Evolutionary conservation across 2,797 vertebrate species (phyloP).

Genomic region (Rhadinocentrus ornatus): DNA sequence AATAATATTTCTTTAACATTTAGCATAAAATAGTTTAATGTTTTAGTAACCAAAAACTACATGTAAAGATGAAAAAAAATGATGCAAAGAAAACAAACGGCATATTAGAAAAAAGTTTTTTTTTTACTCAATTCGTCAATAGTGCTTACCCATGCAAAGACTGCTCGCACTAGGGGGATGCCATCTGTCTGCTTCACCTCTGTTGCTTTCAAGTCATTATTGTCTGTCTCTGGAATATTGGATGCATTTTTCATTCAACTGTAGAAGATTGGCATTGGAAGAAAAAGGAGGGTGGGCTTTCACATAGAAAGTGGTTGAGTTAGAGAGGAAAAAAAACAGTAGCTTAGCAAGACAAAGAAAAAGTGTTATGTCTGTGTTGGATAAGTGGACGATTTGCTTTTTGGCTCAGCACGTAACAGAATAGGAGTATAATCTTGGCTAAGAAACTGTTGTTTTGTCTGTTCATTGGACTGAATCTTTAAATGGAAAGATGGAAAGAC

Average conservation of each 20-base stretch:
- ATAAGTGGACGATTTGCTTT: conserved; percentile 44
- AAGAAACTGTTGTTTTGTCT: conserved; percentile 57
- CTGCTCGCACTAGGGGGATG: conserved; percentile 70
- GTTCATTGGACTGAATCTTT: conserved; percentile 39
- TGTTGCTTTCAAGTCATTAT: conserved; percentile 80
- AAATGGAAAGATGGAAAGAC: conserved; percentile 42
- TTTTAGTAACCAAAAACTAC: conserved; percentile 11
- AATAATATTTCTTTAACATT: not conserved
- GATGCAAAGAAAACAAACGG: conserved; percentile 39
- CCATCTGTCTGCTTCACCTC: conserved; percentile 80
- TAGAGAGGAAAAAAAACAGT: conserved; percentile 23
- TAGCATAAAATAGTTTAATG: not conserved
- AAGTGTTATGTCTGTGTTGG: conserved; percentile 43
- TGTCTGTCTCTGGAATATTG: conserved; percentile 78
- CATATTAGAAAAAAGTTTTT: conserved; percentile 40
- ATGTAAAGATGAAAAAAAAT: conserved; percentile 13
- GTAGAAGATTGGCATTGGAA: conserved; percentile 70
- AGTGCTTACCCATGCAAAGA: conserved; percentile 78
- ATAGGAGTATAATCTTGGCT: conserved; percentile 51
- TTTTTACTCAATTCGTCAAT: conserved; percentile 53
- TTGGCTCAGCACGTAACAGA: conserved; percentile 35
- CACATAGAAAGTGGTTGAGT: conserved; percentile 50
- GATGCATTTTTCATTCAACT: conserved; percentile 78
- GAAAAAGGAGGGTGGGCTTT: conserved; percentile 38
- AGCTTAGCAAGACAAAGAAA: conserved; percentile 14